phyloP scores from a whole-genome alignment of 2,888 invertebrate species.

The Xanthorhoe spadicearia region DNA sequence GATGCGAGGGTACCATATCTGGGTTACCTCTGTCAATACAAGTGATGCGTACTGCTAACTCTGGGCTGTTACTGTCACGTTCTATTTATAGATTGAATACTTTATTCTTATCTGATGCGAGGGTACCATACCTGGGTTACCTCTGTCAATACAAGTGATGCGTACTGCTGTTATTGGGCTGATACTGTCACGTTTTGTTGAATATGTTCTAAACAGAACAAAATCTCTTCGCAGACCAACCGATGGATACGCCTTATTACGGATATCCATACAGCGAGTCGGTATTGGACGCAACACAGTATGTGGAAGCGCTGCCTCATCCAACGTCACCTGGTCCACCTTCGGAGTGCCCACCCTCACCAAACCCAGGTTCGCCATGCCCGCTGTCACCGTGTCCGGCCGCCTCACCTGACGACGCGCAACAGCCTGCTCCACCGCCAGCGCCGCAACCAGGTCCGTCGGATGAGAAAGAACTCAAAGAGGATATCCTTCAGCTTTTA shows the following conservation, averaged over 20 bases:
- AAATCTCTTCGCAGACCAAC: not conserved
- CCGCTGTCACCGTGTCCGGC: not conserved
- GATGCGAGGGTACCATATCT: not conserved
- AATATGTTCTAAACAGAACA: not conserved
- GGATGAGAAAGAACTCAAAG: not conserved
- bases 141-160: not conserved
- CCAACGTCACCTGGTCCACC: not conserved
- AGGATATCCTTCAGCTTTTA: not conserved
- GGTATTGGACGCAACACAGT: not conserved
- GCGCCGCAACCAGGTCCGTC: not conserved
- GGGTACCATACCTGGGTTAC: not conserved
- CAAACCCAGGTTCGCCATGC: not conserved
- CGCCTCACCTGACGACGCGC: not conserved
- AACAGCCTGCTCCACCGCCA: not conserved
- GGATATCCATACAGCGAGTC: not conserved
- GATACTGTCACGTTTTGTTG: not conserved
- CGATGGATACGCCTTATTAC: not conserved
- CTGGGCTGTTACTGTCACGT: not conserved
- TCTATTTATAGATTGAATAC: not conserved
- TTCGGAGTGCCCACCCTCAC: not conserved
- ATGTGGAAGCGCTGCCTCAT: not conserved
- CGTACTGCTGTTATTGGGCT: not conserved
- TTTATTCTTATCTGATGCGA: not conserved
- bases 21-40: not conserved
- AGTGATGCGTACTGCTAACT: not conserved